These are phyloP conservation scores for Spea hammondii DNA, from an alignment of 2,797 vertebrate species.

Conservation along the genomic window DNA sequence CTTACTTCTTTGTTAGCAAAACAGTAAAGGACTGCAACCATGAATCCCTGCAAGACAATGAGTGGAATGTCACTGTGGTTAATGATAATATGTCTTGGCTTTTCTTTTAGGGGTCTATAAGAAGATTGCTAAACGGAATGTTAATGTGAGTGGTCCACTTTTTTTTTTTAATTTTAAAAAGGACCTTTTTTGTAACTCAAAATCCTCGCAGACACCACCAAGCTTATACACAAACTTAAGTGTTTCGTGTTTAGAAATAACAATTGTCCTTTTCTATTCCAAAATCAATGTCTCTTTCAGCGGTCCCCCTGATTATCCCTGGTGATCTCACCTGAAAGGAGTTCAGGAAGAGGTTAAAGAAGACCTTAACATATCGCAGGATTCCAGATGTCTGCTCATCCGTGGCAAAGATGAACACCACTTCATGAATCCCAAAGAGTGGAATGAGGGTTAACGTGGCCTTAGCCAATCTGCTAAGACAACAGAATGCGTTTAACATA, in stretches of 20 bases:
- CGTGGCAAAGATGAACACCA: slow-evolving; percentile 78
- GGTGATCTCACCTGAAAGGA: slow-evolving; percentile 72
- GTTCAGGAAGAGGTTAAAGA: slow-evolving; percentile 79
- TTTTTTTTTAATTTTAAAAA: too few species aligned
- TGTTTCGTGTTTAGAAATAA: too few species aligned
- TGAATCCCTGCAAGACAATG: slow-evolving; percentile 68
- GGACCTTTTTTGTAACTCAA: too few species aligned
- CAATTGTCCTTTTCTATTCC: too few species aligned
- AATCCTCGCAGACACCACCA: too few species aligned
- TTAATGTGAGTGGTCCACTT: too few species aligned
- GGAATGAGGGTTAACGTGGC: slow-evolving; percentile 81
- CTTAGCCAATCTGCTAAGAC: slow-evolving; percentile 71
- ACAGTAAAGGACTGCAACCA: slow-evolving; percentile 81
- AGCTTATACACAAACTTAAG: too few species aligned
- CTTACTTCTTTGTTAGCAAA: slow-evolving; percentile 82
- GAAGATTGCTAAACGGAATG: background rate
- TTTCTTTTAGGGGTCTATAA: too few species aligned
- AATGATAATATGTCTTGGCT: too few species aligned
- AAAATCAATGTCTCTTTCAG: too few species aligned
- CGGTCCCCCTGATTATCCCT: too few species aligned
- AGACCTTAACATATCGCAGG: slow-evolving; percentile 76
- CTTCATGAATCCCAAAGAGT: slow-evolving; percentile 78
- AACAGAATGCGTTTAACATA: background rate
- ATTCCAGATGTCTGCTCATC: slow-evolving; percentile 77
- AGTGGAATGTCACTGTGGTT: too few species aligned